Evolutionary conservation across 2,113 vertebrate species (phyloP).

Genomic region (Steatornis caripensis): DNA sequence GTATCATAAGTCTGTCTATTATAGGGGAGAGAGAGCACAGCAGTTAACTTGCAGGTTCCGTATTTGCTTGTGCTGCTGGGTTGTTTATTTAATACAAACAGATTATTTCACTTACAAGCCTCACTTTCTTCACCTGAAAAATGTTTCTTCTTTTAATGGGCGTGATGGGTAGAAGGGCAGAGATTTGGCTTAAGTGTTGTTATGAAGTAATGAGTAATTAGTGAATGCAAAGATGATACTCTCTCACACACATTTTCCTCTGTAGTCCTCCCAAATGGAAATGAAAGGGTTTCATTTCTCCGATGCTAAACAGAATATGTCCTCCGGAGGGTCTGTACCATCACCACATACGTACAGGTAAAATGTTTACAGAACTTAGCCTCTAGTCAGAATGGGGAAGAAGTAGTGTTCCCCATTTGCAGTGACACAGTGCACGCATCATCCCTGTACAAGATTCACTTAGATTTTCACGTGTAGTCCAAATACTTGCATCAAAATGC

Average conservation of each 20-base stretch:
- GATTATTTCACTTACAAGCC: neutral
- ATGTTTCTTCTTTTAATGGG: constrained; percentile 6
- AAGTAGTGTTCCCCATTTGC: neutral
- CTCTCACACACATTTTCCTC: neutral
- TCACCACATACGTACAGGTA: constrained; percentile 87
- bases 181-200: neutral
- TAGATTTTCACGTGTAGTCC: neutral
- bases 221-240: neutral
- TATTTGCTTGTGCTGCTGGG: constrained; percentile 36
- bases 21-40: constrained; percentile 27
- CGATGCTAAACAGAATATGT: constrained; percentile 88
- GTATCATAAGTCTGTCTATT: constrained; percentile 15
- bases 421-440: neutral
- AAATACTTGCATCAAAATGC: neutral
- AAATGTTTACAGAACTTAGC: neutral
- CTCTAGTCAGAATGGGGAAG: neutral
- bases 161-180: constrained; percentile 4
- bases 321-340: constrained; percentile 76
- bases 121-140: constrained; percentile 31
- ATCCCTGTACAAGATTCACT: neutral
- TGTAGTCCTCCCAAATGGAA: constrained; percentile 91
- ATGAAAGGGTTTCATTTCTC: constrained; percentile 97
- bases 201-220: neutral
- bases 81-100: constrained; percentile 11
- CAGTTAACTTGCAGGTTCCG: constrained; percentile 27